These are phyloP conservation scores for Eulemur macaco DNA, from an alignment of 2,113 vertebrate genomes.

Conservation along the genomic window DNA sequence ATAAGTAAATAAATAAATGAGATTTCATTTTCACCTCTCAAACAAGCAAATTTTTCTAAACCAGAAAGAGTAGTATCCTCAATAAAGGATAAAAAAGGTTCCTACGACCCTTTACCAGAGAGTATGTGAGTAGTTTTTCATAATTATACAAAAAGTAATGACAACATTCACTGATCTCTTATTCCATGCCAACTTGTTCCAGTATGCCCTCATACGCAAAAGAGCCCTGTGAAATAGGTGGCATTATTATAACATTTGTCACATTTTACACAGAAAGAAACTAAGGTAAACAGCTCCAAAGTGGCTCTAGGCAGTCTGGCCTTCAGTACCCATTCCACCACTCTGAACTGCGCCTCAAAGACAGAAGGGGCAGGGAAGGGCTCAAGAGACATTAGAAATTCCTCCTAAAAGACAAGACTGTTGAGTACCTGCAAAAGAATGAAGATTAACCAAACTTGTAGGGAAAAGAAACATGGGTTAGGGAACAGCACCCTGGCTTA, in stretches of 20 bases:
- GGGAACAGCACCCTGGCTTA: background rate
- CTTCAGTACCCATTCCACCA: background rate
- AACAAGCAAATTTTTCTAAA: background rate
- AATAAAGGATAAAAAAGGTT: background rate
- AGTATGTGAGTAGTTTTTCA: background rate
- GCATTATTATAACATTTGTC: background rate
- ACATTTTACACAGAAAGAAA: background rate
- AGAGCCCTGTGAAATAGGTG: background rate
- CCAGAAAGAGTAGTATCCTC: background rate
- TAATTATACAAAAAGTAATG: background rate
- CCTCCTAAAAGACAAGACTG: background rate
- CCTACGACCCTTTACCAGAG: background rate
- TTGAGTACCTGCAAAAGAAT: background rate
- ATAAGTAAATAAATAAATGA: background rate
- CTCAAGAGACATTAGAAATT: background rate
- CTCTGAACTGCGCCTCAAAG: background rate
- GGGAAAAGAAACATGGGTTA: accelerated
- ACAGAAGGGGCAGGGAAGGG: accelerated
- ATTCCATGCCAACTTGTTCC: background rate
- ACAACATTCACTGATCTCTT: background rate
- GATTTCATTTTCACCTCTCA: background rate
- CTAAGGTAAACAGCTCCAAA: accelerated
- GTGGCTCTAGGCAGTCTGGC: accelerated
- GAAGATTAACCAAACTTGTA: background rate
- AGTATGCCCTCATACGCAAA: background rate